Evolutionary conservation across 2,888 invertebrate species (phyloP).

Genomic region (Rhagophthalmus giganteus): DNA sequence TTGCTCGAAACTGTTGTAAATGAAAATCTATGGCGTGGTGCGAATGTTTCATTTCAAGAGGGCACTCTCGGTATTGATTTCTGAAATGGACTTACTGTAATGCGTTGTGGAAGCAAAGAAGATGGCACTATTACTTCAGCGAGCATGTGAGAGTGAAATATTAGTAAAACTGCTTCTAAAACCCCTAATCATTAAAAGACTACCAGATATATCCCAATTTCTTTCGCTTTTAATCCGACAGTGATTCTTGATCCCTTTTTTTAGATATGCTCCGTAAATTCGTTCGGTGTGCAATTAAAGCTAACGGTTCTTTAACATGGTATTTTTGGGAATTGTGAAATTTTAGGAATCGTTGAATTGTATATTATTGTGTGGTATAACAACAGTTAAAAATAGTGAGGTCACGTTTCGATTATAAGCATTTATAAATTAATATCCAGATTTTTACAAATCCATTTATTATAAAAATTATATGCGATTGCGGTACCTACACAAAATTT

Average conservation of each 20-base stretch:
- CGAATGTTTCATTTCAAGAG: slow-evolving; percentile 22
- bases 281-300: too few relatives aligned
- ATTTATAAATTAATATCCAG: too few relatives aligned
- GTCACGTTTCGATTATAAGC: too few relatives aligned
- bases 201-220: background rate
- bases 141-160: background rate
- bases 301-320: too few relatives aligned
- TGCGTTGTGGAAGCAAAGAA: slow-evolving; percentile 6
- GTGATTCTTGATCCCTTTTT: too few relatives aligned
- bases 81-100: slow-evolving; percentile 15
- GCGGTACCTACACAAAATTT: too few relatives aligned
- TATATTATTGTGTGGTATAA: too few relatives aligned
- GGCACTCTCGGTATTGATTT: slow-evolving; percentile 19
- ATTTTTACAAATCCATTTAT: background rate
- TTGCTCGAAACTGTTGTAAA: slow-evolving; percentile 43
- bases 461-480: too few relatives aligned
- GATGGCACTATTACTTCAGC: background rate
- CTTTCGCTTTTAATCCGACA: background rate
- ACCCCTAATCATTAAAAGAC: background rate
- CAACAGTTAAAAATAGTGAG: too few relatives aligned
- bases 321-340: too few relatives aligned
- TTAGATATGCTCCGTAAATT: too few relatives aligned
- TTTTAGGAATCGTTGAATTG: too few relatives aligned
- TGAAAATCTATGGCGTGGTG: slow-evolving; percentile 42
- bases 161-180: background rate